Base-by-base conservation (phyloP, 2,797 vertebrate species). In the Sylvia borin region DNA sequence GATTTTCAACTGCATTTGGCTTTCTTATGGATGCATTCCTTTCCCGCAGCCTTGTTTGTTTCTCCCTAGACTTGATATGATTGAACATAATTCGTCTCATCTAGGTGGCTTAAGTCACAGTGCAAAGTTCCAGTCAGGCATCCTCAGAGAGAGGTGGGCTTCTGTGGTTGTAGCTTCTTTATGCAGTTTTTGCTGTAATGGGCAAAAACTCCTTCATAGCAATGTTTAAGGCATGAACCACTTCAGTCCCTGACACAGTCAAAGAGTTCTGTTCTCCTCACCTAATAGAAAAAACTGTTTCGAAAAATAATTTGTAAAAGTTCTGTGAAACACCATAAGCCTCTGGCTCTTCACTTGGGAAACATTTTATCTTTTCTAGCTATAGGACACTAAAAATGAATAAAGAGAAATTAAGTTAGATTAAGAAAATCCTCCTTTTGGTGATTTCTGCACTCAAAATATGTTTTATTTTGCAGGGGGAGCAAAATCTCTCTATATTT, bases 21-120 rank as follows among this genome's bases (percentile, higher is more conserved):
- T 54, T 83, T 72, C 57, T 40, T 64, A 42, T 40, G 24, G 48
- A n/a, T 24, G 29, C 10, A 54, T 64, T 83, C 4, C 4, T 38
- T 40, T 72, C 34, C 42, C 42, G 47, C 42, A 55, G 34, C 16
- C 67, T 53, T 62, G 40, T 45, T 71, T 22, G 32, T 15, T 62
- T 71, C 32, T 32, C 47, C 32, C 11, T 36, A 17, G 38, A 53
- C 27, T 16, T 73, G 42, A 45, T 13, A 48, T 29, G 29, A 55
- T 13, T 47, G 34, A 72, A 47, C 8, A 47, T 36, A 58, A 34
- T 31, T 48, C 40, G 48, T 55, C 6, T 48, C 16, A 25, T 7
- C 29, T 5, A 11, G 42, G 19, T 0, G 0, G 2, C 29, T 47
- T 64, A 47, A 47, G 5, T 64, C 50, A 26, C 21, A 14, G 16